Conservation (phyloP, 1,140 invertebrate species). For the Pomacea maculata region DNA sequence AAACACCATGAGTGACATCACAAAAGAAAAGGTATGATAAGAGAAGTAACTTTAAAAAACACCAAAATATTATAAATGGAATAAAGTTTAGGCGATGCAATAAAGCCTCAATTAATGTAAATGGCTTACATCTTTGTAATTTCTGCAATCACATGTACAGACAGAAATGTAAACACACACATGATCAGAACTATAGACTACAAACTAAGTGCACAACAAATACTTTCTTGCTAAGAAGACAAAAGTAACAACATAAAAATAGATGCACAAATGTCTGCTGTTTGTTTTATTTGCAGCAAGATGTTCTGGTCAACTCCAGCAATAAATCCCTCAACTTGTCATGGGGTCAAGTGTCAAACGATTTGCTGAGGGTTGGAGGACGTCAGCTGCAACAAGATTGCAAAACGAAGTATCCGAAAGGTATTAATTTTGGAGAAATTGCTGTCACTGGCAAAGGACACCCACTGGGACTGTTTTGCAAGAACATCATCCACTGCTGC, state of each 20-base stretch:
- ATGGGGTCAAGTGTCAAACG: constrained; percentile 39
- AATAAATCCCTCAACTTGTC: constrained; percentile 36
- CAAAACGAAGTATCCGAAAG: constrained; percentile 34
- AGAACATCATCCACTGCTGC: constrained; percentile 39
- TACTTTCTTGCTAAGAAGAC: too few species aligned
- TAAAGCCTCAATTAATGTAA: too few species aligned
- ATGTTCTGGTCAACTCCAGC: constrained; percentile 50
- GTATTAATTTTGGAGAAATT: constrained; percentile 36
- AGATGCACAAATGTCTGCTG: too few species aligned
- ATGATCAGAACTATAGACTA: too few species aligned
- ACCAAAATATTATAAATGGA: too few species aligned
- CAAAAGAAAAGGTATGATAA: constrained; percentile 16
- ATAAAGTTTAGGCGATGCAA: too few species aligned
- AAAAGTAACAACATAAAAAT: too few species aligned
- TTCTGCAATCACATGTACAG: too few species aligned
- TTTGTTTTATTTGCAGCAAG: constrained; percentile 32
- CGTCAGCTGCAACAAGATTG: constrained; percentile 39
- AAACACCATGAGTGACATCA: constrained; percentile 14
- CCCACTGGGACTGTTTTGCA: constrained; percentile 32
- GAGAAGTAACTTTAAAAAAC: too few species aligned
- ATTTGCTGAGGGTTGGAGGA: constrained; percentile 38
- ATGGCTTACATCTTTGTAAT: too few species aligned
- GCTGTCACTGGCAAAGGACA: constrained; percentile 35
- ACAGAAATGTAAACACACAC: too few species aligned
- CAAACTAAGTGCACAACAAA: too few species aligned